Evolutionary conservation across 2,797 vertebrate genomes (phyloP), one percentile per base, ranked within the genome.

Genomic region (Tapera naevia): DNA sequence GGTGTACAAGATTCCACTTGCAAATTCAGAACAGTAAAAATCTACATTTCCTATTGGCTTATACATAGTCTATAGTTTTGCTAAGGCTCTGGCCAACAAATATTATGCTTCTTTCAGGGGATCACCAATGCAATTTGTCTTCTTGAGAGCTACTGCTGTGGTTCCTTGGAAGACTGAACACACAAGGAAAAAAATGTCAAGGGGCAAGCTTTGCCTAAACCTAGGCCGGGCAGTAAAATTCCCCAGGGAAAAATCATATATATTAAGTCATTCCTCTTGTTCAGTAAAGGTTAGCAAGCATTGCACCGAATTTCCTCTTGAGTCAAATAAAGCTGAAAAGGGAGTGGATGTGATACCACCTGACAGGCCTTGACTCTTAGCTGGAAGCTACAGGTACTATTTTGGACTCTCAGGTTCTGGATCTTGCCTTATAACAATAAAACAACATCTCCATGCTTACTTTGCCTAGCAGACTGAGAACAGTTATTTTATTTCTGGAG

Each of bases 221-320:
- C 50, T 53, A 91, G 27, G 51, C 85, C 50, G 92, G 81, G 73
- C 54, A 92, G 70, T 91, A 90, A 93, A 96, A 79, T 24, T 91
- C 69, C 62, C 80, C 50, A 82, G 83, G 92, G 62, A 35, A 81
- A 95, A 94, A 64, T 80, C 75, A 71, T 80, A 78, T 76, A 92
- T 95, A 83, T 53, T 71, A 92, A 94, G 70, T 89, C 60, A 64
- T 43, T 73, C 71, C 27, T 88, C 41, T 64, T 86, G 64, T 71
- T 90, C 91, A 82, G 80, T 90, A 91, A 97, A 95, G 89, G 91
- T 95, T 96, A 96, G 89, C 71, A 91, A 97, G 78, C 91, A 90
- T 85, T 97, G 76, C 66, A 85, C 64, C 0, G 1, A 65, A 85
- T 96, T 96, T 92, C 15, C 88, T 94, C 74, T 76, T 94, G 80